phyloP scores from a whole-genome alignment of 2,113 vertebrate genomes.

The Paramormyrops kingsleyae region DNA sequence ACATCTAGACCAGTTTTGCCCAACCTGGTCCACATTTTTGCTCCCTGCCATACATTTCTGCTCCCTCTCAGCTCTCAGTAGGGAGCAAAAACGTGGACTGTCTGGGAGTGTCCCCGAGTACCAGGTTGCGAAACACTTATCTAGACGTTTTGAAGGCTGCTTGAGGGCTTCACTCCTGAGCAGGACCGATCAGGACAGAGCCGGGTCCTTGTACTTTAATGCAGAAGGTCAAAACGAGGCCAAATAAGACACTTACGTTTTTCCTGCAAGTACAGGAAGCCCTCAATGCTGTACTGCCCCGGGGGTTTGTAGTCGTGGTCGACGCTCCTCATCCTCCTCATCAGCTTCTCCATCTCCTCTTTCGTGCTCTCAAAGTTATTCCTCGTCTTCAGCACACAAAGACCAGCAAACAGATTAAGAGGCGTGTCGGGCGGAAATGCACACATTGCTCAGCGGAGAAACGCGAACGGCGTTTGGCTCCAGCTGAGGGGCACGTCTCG shows the following conservation, averaged over 20 bases:
- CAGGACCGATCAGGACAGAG: neutral
- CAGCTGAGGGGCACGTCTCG: no score
- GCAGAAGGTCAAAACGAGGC: neutral
- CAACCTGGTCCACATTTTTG: neutral
- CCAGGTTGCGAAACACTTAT: neutral
- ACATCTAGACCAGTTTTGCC: neutral
- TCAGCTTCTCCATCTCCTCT: constrained; percentile 88
- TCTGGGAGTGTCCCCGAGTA: neutral
- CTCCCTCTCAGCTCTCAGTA: neutral
- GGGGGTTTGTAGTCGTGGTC: constrained; percentile 87
- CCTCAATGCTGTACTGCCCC: constrained; percentile 89
- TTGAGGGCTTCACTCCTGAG: neutral
- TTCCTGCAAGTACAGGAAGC: constrained; percentile 91
- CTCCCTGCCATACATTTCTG: neutral
- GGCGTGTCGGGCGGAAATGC: neutral
- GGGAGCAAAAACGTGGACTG: neutral
- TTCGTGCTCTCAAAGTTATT: constrained; percentile 98
- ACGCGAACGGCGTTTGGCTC: neutral
- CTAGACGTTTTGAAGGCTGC: constrained; percentile 26
- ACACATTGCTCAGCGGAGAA: neutral
- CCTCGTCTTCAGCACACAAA: constrained; percentile 69
- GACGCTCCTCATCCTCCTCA: constrained; percentile 92
- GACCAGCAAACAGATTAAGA: neutral
- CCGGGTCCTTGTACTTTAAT: neutral
- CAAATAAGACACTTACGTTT: constrained; percentile 73